Evolutionary conservation across 2,113 vertebrate species (phyloP).

Genomic region (Thryonomys swinderianus): DNA sequence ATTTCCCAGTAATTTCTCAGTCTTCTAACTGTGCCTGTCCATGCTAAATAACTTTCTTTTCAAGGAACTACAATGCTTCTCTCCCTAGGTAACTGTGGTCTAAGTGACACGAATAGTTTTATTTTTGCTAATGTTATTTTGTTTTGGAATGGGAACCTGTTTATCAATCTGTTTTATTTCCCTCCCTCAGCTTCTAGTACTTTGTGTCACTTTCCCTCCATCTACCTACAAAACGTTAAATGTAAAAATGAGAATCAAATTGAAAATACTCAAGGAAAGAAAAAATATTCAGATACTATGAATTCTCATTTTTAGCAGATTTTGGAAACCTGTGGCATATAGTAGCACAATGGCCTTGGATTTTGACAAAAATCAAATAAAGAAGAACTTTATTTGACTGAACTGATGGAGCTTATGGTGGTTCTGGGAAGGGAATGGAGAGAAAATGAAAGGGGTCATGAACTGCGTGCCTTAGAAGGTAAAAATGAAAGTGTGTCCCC

Average conservation of each 20-base stretch:
- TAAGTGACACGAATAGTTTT: not conserved
- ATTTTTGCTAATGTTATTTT: not conserved
- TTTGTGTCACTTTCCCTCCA: not conserved
- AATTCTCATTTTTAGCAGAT: conserved; percentile 8
- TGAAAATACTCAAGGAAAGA: not conserved
- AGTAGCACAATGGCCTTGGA: not conserved
- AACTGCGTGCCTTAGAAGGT: conserved; percentile 27
- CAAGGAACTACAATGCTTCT: not conserved
- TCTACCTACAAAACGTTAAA: conserved; percentile 37
- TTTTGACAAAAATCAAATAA: conserved; percentile 53
- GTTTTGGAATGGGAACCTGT: not conserved
- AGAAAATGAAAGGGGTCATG: conserved; percentile 21
- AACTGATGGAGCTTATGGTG: not conserved
- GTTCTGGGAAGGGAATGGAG: not conserved
- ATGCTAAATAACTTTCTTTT: conserved; percentile 48
- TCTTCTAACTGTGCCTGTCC: conserved; percentile 35
- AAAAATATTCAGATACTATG: conserved; percentile 28
- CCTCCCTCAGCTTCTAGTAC: not conserved
- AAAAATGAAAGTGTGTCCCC: conserved; percentile 59
- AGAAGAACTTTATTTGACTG: not conserved
- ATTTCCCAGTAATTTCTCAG: conserved; percentile 36
- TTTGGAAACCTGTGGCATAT: not conserved
- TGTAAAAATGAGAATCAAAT: conserved; percentile 16
- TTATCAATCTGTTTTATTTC: not conserved
- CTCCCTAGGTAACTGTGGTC: not conserved